Evolutionary conservation across 2,888 invertebrate genomes (phyloP).

Genomic region (Gerosis bhagava): DNA sequence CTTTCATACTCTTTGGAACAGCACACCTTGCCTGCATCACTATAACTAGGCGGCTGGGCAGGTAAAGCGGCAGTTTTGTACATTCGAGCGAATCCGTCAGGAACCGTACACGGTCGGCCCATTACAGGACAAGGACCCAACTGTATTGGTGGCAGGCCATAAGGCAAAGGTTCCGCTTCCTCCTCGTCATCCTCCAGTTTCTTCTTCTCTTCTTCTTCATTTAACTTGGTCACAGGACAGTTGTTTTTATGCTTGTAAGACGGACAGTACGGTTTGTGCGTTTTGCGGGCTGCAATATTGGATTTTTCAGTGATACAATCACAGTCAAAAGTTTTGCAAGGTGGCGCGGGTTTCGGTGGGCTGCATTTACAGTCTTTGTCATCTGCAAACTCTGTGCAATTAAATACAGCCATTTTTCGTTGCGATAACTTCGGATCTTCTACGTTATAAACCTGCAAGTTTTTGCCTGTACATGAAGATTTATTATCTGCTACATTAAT

Average conservation of each 20-base stretch:
- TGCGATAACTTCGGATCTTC: slow-evolving; percentile 39
- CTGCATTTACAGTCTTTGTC: slow-evolving; percentile 68
- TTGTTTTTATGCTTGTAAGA: slow-evolving; percentile 60
- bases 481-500: too few species aligned
- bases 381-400: slow-evolving; percentile 51
- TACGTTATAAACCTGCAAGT: slow-evolving; percentile 41
- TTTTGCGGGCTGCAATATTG: slow-evolving; percentile 54
- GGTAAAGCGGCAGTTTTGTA: slow-evolving; percentile 61
- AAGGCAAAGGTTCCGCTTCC: slow-evolving; percentile 62
- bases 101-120: slow-evolving; percentile 67
- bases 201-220: slow-evolving; percentile 56
- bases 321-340: slow-evolving; percentile 69
- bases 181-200: slow-evolving; percentile 63
- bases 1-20: slow-evolving; percentile 73
- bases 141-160: slow-evolving; percentile 67
- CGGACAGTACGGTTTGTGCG: slow-evolving; percentile 67
- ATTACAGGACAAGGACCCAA: slow-evolving; percentile 74
- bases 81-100: slow-evolving; percentile 74
- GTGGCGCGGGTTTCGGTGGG: slow-evolving; percentile 61
- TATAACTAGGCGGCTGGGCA: slow-evolving; percentile 59
- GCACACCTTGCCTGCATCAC: slow-evolving; percentile 70
- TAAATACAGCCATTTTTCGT: slow-evolving; percentile 42
- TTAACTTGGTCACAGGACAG: slow-evolving; percentile 58
- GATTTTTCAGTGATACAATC: slow-evolving; percentile 56
- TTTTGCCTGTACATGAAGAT: slow-evolving; percentile 39